phyloP scores from a whole-genome alignment of 2,888 invertebrate species.

The Imbricaverruca yamaguchii region DNA sequence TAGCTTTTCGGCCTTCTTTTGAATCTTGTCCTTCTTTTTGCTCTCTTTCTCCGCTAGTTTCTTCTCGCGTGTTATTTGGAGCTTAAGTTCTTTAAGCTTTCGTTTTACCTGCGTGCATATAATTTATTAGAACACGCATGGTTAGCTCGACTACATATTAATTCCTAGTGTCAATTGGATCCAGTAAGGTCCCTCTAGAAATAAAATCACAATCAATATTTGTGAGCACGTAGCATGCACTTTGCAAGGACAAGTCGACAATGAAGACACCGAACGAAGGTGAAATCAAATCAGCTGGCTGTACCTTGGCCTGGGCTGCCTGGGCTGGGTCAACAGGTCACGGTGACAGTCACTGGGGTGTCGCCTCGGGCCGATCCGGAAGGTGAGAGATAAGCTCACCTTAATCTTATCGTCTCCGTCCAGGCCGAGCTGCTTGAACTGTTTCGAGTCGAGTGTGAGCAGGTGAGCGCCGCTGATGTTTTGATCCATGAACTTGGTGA shows the following conservation, averaged over 20 bases:
- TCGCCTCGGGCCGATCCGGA: not conserved
- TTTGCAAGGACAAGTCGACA: no score
- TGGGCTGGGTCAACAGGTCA: no score
- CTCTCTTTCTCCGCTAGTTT: conserved; percentile 73
- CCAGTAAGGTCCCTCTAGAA: conserved; percentile 8
- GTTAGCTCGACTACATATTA: not conserved
- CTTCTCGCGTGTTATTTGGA: conserved; percentile 53
- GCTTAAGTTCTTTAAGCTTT: conserved; percentile 65
- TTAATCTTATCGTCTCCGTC: conserved; percentile 70
- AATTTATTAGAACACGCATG: no score
- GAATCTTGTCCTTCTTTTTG: conserved; percentile 72
- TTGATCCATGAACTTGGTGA: conserved; percentile 76
- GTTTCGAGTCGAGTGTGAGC: conserved; percentile 78
- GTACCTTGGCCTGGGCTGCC: no score
- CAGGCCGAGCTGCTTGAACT: conserved; percentile 78
- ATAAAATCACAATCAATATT: no score
- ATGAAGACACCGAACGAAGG: no score
- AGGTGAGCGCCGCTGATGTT: conserved; percentile 81
- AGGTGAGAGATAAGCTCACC: conserved; percentile 42
- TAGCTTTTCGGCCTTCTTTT: conserved; percentile 73
- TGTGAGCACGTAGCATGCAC: no score
- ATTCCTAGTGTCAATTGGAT: not conserved
- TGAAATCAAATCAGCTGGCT: no score
- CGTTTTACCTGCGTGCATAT: not conserved
- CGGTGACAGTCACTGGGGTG: no score